Conservation (phyloP, 2,113 vertebrate genomes). For the Arizona elegans region DNA sequence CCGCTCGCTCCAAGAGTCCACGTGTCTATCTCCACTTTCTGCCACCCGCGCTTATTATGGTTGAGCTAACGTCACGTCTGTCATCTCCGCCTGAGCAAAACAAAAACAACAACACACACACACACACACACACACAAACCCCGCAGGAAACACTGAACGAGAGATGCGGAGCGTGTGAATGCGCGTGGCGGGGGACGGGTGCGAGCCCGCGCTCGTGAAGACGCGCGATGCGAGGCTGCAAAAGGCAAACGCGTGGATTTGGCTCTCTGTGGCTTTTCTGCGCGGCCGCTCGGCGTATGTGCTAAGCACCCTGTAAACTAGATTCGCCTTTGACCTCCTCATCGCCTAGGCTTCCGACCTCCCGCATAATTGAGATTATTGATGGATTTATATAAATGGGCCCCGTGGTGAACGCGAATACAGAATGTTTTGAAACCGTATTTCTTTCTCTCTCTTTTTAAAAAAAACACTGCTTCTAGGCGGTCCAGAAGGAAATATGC, state of each 20-base stretch:
- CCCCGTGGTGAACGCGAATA: conserved; percentile 4
- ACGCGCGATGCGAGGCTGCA: neutral
- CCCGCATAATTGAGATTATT: neutral
- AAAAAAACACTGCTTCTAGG: neutral
- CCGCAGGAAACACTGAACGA: neutral
- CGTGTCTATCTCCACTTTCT: conserved; percentile 31
- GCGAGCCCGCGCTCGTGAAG: neutral
- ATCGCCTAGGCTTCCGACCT: neutral
- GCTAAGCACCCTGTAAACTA: neutral
- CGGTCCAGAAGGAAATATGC: neutral
- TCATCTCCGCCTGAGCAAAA: conserved; percentile 41
- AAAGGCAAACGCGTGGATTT: conserved; percentile 45
- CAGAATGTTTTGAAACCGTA: neutral
- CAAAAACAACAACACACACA: neutral
- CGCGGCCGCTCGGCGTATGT: neutral
- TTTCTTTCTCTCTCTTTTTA: too few species aligned
- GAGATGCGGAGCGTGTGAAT: conserved; percentile 18
- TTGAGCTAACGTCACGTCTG: conserved; percentile 37
- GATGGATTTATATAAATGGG: conserved; percentile 26
- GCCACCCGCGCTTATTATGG: conserved; percentile 36
- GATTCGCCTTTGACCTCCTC: neutral
- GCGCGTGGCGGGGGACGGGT: conserved; percentile 12
- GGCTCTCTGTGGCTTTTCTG: conserved; percentile 30
- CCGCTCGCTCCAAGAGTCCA: conserved; percentile 55
- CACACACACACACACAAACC: neutral